Percentiles rank a stretch among this genome's conserved stretches.
phyloP scores from a whole-genome alignment of 2,888 invertebrate genomes.

The Antitype chi region DNA sequence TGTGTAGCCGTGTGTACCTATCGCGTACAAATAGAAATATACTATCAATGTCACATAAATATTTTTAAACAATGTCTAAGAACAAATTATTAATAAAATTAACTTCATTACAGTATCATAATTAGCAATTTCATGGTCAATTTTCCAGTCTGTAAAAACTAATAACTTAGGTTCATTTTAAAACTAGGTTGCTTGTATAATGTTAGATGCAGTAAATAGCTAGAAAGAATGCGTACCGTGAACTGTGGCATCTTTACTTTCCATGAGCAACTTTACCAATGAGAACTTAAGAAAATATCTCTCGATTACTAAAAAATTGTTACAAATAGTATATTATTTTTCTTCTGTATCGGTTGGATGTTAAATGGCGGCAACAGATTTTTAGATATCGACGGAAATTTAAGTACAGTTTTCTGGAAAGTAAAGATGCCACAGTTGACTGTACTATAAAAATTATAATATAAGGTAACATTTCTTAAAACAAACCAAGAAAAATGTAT shows the following conservation, averaged over 20 bases:
- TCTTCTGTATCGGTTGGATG: too few species aligned
- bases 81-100: slow-evolving; percentile 13
- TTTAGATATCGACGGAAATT: too few species aligned
- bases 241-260: too few species aligned
- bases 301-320: too few species aligned
- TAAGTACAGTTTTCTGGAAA: too few species aligned
- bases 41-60: slow-evolving; percentile 1
- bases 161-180: neutral
- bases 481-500: neutral
- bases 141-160: slow-evolving; percentile 22
- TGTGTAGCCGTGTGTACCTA: neutral
- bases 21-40: neutral
- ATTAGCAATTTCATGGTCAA: slow-evolving; percentile 33
- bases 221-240: neutral
- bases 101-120: slow-evolving; percentile 23
- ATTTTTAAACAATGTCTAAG: neutral
- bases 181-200: neutral
- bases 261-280: too few species aligned
- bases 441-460: neutral
- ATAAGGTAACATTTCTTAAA: neutral
- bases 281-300: too few species aligned
- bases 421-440: too few species aligned
- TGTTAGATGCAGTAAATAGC: neutral
- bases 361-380: too few species aligned
- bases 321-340: too few species aligned